Base-by-base conservation (phyloP, 2,797 vertebrate species). In the Ispidina lecontei region DNA sequence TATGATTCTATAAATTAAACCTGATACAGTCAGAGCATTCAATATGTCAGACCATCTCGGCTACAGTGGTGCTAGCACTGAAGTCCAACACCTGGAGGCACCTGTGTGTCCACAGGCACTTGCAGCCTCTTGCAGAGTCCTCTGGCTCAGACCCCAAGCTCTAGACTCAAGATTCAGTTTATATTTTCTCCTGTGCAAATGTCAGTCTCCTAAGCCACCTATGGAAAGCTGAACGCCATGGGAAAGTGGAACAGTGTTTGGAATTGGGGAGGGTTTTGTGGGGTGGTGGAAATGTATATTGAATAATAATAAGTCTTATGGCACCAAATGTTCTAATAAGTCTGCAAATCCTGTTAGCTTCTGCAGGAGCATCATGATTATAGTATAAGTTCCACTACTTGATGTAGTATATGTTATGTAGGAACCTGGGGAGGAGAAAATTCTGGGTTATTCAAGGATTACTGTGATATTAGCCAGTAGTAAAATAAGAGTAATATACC, bases 51-150 rank as follows among this genome's bases (percentile, higher is more conserved):
- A 28, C 19, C 55, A 3, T 68, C 16, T 41, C 3, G 1, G 15
- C 46, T 18, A 8, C 31, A 17, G 79, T 0, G 2, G 5, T 10
- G 19, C 52, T 9, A 7, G 15, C 47, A 1, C 25, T 17, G 0
- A 41, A 6, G 52, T 33, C 31, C 26, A 44, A 3, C 63, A 7
- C 25, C 63, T 44, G 3, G 0, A 5, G 5, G 22, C 23, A 17
- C 9, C 77, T 13, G 6, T 7, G n/a, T 23, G 69, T 55, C 33
- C 84, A 29, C 5, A 6, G n/a, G 6, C 43, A 20, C 20, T 19
- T 9, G 51, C 37, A 31, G 31, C 22, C 37, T 89, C 20, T 69
- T 64, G 26, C 55, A 58, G 63, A 56, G 41, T 8, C 37, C 44
- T 52, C 54, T 59, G 63, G 18, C 69, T 84, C 89, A 70, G 60